Conservation (phyloP, 2,888 invertebrate species). For the Epinotia bilunana region DNA sequence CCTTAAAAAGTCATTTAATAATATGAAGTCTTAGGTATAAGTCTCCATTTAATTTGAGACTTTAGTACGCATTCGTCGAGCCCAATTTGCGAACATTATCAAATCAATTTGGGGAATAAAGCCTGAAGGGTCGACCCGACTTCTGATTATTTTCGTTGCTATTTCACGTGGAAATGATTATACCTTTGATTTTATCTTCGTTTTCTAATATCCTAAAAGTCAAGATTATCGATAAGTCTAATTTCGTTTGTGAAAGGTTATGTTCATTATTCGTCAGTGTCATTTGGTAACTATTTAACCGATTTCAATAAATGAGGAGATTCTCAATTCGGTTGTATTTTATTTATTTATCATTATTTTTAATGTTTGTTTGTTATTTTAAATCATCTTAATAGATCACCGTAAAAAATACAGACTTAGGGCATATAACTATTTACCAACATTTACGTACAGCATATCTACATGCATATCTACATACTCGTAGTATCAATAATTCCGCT, state of each 20-base stretch:
- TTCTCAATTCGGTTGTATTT: too few species aligned
- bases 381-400: too few species aligned
- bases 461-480: neutral
- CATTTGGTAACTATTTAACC: neutral
- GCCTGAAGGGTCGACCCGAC: constrained; percentile 54
- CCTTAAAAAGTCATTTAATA: constrained; percentile 45
- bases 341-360: too few species aligned
- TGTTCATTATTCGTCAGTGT: neutral
- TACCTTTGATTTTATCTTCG: constrained; percentile 41
- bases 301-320: too few species aligned
- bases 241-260: neutral
- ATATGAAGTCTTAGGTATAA: constrained; percentile 45
- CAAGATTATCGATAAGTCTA: neutral
- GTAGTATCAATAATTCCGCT: constrained; percentile 2
- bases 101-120: constrained; percentile 56
- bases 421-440: neutral
- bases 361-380: too few species aligned
- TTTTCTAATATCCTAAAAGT: constrained; percentile 22
- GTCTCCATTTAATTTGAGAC: constrained; percentile 46
- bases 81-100: constrained; percentile 59
- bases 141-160: constrained; percentile 55
- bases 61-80: constrained; percentile 46
- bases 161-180: constrained; percentile 42
- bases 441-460: neutral
- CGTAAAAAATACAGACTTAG: too few species aligned